These are phyloP conservation scores for Gastrophysa polygoni DNA, from an alignment of 2,888 invertebrate genomes.

Conservation along the genomic window DNA sequence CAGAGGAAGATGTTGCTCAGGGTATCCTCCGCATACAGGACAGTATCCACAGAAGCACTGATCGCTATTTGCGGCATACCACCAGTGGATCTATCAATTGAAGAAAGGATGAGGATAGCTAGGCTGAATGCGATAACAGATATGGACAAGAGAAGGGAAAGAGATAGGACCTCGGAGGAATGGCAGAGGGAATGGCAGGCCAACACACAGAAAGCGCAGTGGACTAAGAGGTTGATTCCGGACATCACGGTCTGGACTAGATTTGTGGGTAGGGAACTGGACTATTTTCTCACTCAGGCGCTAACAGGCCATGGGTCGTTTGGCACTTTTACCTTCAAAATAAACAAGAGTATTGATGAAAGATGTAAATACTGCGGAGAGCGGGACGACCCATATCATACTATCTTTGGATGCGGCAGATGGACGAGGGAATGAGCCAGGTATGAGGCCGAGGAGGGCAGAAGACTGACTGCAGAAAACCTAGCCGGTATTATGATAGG, in stretches of 20 bases:
- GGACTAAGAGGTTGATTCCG: constrained; percentile 17
- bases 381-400: not conserved
- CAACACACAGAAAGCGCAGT: not conserved
- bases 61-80: not conserved
- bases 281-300: not conserved
- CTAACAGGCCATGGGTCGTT: constrained; percentile 10
- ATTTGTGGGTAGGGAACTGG: not conserved
- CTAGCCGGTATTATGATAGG: not conserved
- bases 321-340: not conserved
- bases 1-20: not conserved
- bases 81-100: not conserved
- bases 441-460: not conserved
- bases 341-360: not conserved
- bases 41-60: not conserved
- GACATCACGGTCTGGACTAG: not conserved
- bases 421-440: not conserved
- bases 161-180: not conserved
- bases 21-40: not conserved
- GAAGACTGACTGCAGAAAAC: not conserved
- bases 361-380: not conserved
- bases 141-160: not conserved
- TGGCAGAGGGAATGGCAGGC: constrained; percentile 2
- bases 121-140: not conserved
- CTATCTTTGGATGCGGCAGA: not conserved
- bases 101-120: not conserved